Conservation (phyloP, 2,113 vertebrate genomes). For the Ia io region DNA sequence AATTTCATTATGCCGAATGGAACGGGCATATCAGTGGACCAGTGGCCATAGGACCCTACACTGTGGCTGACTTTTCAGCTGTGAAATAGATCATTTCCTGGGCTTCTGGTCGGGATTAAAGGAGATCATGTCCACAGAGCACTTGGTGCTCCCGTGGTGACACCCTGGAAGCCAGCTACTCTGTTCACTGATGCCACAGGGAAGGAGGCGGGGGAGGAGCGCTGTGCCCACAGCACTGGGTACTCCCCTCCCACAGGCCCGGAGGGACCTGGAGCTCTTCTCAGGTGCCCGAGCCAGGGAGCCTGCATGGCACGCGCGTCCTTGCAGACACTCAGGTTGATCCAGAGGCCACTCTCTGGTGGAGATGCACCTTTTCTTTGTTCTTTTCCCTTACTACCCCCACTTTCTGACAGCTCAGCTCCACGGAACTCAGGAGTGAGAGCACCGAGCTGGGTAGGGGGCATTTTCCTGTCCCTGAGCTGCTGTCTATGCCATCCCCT, state of each 20-base stretch:
- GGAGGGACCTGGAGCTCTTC: background rate
- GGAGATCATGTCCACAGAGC: background rate
- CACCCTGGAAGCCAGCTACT: background rate
- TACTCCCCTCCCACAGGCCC: no score
- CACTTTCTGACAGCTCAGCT: background rate
- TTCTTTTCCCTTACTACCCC: rapidly evolving
- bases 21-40: background rate
- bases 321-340: background rate
- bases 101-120: background rate
- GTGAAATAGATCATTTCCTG: background rate
- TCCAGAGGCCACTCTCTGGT: rapidly evolving
- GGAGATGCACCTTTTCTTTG: background rate
- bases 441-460: background rate
- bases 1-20: background rate
- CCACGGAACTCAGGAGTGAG: background rate
- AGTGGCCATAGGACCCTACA: background rate
- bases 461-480: background rate
- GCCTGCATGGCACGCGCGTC: no score
- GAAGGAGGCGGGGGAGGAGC: no score
- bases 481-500: background rate
- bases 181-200: no score
- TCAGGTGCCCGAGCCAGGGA: background rate
- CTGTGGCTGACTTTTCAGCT: background rate
- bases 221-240: rapidly evolving
- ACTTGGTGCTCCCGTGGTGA: background rate